These are phyloP conservation scores for Triplophysa bombifrons DNA, from an alignment of 2,797 vertebrate genomes.

Conservation along the genomic window DNA sequence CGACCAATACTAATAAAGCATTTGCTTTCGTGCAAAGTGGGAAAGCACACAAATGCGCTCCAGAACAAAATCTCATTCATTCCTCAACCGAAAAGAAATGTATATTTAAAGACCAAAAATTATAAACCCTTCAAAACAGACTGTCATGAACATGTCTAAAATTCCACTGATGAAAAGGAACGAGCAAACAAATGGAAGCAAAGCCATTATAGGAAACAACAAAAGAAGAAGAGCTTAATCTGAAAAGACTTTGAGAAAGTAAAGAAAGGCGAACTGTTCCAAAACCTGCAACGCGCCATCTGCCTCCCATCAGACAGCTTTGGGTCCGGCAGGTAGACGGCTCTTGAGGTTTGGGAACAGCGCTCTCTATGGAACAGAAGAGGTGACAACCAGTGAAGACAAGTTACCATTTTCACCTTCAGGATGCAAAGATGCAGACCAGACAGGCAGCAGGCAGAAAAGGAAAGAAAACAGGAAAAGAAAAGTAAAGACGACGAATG, in stretches of 20 bases:
- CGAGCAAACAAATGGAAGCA: not conserved
- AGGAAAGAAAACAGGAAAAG: slow-evolving; percentile 26
- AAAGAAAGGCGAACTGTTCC: not conserved
- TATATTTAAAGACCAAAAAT: not conserved
- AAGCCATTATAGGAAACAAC: not conserved
- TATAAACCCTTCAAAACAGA: too few relatives aligned
- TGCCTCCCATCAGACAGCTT: not conserved
- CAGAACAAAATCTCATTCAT: too few relatives aligned
- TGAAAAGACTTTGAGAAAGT: not conserved
- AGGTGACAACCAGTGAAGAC: slow-evolving; percentile 41
- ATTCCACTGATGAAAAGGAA: not conserved
- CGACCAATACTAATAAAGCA: not conserved
- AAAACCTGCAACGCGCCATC: not conserved
- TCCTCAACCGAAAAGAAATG: too few relatives aligned
- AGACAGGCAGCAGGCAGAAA: slow-evolving; percentile 59
- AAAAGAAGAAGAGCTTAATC: not conserved
- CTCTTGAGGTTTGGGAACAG: slow-evolving; percentile 6
- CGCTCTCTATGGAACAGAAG: not conserved
- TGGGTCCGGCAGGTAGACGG: not conserved
- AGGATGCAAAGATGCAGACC: slow-evolving; percentile 62
- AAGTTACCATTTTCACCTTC: slow-evolving; percentile 62
- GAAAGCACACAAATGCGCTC: too few relatives aligned
- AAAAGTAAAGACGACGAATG: slow-evolving; percentile 55
- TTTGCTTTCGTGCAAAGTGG: too few relatives aligned
- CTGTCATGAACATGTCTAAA: not conserved